A percentile compares a stretch with the other conserved stretches of the same genome.
Evolutionary conservation across 2,888 invertebrate genomes (phyloP).

Genomic region (Orthosia gracilis): DNA sequence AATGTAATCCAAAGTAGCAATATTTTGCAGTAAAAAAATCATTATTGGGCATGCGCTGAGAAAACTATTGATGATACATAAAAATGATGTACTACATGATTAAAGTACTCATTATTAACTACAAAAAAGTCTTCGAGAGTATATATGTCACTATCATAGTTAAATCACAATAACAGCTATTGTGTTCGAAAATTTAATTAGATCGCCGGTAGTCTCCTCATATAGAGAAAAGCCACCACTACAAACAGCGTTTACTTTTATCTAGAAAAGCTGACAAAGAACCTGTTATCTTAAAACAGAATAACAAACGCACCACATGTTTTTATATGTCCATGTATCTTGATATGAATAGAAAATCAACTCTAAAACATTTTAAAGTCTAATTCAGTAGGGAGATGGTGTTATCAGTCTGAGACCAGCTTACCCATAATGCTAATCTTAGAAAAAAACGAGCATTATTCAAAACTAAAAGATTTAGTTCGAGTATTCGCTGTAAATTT

Average conservation of each 20-base stretch:
- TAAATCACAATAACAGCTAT: no score
- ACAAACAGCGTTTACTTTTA: background rate
- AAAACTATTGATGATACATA: no score
- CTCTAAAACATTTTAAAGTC: constrained; percentile 45
- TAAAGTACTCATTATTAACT: no score
- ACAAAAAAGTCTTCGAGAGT: no score
- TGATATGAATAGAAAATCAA: constrained; percentile 33
- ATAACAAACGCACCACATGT: background rate
- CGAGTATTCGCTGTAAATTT: constrained; percentile 73
- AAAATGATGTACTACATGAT: no score
- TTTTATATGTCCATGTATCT: constrained; percentile 22
- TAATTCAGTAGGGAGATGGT: constrained; percentile 48
- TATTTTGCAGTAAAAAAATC: no score
- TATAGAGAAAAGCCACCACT: background rate
- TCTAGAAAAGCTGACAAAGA: constrained; percentile 1
- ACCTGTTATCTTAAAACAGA: constrained; percentile 1
- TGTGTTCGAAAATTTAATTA: no score
- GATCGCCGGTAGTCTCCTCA: no score
- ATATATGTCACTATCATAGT: no score
- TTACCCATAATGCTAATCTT: constrained; percentile 65
- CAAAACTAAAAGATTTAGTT: constrained; percentile 71
- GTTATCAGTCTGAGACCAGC: constrained; percentile 62
- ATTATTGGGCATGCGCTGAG: no score
- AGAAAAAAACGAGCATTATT: constrained; percentile 66
- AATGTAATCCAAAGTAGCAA: no score